A percentile compares a stretch with the other conserved stretches of the same genome.
These are phyloP conservation scores for Capricornis sumatraensis DNA, from an alignment of 2,113 vertebrate species.

Conservation along the genomic window DNA sequence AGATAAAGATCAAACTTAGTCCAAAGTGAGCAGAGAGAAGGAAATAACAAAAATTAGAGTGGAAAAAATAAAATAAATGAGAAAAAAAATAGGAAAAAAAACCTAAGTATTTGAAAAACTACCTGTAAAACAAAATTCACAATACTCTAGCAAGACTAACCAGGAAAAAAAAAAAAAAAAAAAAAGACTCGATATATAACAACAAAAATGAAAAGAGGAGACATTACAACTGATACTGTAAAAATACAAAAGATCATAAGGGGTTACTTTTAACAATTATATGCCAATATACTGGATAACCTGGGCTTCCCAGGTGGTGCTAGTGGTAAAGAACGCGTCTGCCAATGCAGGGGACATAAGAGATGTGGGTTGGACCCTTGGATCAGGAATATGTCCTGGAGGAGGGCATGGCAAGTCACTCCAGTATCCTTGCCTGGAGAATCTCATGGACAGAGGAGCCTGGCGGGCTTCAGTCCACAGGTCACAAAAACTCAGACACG, in stretches of 20 bases:
- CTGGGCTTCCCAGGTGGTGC: not conserved
- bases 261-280: not conserved
- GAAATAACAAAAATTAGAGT: not conserved
- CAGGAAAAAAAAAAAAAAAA: too few species aligned
- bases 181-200: not conserved
- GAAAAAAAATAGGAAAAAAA: not conserved
- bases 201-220: not conserved
- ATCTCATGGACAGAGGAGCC: not conserved
- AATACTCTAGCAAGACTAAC: not conserved
- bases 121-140: not conserved
- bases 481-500: accelerated
- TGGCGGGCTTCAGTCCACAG: not conserved
- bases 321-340: not conserved
- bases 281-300: not conserved
- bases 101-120: not conserved
- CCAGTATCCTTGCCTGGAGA: not conserved
- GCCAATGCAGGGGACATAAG: not conserved
- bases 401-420: not conserved
- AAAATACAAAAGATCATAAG: not conserved
- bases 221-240: not conserved
- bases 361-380: accelerated
- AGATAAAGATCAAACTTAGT: not conserved
- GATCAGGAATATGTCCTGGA: not conserved
- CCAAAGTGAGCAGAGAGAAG: not conserved
- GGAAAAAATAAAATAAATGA: not conserved